These are phyloP conservation scores for Callipepla californica DNA, from an alignment of 2,113 vertebrate species.

Conservation along the genomic window DNA sequence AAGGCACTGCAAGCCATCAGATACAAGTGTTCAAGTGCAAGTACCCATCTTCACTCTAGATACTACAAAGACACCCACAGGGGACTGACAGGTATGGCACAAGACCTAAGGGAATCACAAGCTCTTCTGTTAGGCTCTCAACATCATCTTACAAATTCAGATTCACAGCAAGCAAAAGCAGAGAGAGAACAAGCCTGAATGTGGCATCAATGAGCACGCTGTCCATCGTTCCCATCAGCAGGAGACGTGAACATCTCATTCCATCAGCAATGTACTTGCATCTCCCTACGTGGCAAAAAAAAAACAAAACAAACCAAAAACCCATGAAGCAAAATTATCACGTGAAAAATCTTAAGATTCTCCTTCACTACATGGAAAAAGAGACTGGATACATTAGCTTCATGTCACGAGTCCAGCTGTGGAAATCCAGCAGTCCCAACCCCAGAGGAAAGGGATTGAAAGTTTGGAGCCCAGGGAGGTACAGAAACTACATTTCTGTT, in stretches of 20 bases:
- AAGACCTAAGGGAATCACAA: neutral
- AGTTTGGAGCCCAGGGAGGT: neutral
- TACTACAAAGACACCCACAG: neutral
- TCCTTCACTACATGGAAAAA: neutral
- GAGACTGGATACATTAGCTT: neutral
- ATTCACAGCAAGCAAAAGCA: neutral
- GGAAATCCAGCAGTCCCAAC: neutral
- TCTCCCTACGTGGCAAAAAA: neutral
- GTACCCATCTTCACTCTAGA: neutral
- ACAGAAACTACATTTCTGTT: neutral
- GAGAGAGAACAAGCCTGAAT: neutral
- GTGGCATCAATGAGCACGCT: accelerated
- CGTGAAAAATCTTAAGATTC: neutral
- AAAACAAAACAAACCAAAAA: too few species aligned
- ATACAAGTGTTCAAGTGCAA: neutral
- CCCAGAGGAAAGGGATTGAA: neutral
- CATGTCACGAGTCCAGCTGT: neutral
- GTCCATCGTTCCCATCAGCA: neutral
- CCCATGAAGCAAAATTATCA: neutral
- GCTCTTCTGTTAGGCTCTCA: neutral
- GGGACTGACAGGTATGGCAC: neutral
- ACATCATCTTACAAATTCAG: neutral
- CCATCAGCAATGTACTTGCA: neutral
- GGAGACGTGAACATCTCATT: neutral
- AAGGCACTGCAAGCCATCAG: neutral